phyloP scores from a whole-genome alignment of 1,140 invertebrate genomes.

The Aphaenogaster rudis region DNA sequence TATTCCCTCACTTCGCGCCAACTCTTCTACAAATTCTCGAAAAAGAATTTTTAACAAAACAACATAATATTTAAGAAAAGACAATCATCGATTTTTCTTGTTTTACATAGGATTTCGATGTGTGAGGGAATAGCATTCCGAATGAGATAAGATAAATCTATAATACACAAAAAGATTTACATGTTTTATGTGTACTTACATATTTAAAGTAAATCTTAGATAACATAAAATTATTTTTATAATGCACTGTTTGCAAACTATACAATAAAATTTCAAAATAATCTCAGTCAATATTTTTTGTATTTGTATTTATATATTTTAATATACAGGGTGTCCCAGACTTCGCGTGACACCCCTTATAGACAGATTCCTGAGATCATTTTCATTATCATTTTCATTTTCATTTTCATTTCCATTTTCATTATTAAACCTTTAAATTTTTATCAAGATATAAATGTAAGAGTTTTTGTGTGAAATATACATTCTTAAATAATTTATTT shows the following conservation, averaged over 20 bases:
- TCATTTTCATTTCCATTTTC: no score
- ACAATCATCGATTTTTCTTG: not conserved
- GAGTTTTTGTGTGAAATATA: not conserved
- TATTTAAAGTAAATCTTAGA: not conserved
- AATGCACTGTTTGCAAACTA: no score
- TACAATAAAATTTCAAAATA: no score
- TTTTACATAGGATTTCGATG: not conserved
- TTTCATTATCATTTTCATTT: no score
- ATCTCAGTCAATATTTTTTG: no score
- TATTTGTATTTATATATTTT: no score
- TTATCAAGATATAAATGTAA: not conserved
- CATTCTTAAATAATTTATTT: not conserved
- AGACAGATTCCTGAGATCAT: no score
- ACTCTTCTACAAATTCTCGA: not conserved
- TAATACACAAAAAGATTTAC: not conserved
- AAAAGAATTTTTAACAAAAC: not conserved
- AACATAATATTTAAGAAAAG: not conserved
- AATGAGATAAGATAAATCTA: not conserved
- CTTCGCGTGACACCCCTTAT: no score
- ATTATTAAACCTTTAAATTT: not conserved
- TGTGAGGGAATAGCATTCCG: not conserved
- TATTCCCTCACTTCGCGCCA: not conserved
- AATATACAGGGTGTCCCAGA: no score
- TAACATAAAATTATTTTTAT: no score
- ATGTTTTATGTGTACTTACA: not conserved